phyloP scores from a whole-genome alignment of 2,888 invertebrate genomes.

The Callimorpha dominula region DNA sequence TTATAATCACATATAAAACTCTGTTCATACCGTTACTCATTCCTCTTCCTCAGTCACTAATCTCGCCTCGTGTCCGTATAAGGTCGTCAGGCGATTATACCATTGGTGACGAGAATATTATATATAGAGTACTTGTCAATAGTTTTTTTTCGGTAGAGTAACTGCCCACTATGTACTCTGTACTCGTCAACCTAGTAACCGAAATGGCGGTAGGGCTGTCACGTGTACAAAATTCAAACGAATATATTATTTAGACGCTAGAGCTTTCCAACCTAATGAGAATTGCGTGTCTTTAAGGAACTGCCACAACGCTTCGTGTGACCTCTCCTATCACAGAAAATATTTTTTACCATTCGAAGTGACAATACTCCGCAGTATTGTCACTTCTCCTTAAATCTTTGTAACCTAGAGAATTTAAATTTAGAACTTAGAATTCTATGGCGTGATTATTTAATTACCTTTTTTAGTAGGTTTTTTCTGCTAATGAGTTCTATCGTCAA shows the following conservation, averaged over 20 bases:
- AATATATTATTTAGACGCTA: background rate
- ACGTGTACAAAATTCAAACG: background rate
- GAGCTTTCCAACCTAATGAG: background rate
- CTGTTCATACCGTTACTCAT: slow-evolving; percentile 23
- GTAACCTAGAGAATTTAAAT: too few species aligned
- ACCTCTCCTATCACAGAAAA: background rate
- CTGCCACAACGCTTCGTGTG: background rate
- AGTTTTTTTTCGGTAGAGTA: slow-evolving; percentile 28
- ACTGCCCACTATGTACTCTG: slow-evolving; percentile 13
- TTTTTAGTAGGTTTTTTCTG: background rate
- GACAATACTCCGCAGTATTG: background rate
- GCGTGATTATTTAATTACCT: background rate
- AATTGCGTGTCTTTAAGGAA: background rate
- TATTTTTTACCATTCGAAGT: background rate
- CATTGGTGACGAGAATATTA: slow-evolving; percentile 41
- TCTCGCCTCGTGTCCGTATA: slow-evolving; percentile 35
- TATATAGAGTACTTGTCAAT: slow-evolving; percentile 42
- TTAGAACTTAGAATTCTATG: background rate
- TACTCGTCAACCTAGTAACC: slow-evolving; percentile 11
- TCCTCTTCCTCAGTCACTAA: slow-evolving; percentile 28
- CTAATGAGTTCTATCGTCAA: background rate
- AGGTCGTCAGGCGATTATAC: slow-evolving; percentile 29
- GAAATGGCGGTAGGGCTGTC: slow-evolving; percentile 18
- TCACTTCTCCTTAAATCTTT: too few species aligned
- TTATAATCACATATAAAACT: slow-evolving; percentile 11